Base-by-base conservation (phyloP, 1,140 invertebrate species). In the Pachyrhynchus sulphureomaculatus region DNA sequence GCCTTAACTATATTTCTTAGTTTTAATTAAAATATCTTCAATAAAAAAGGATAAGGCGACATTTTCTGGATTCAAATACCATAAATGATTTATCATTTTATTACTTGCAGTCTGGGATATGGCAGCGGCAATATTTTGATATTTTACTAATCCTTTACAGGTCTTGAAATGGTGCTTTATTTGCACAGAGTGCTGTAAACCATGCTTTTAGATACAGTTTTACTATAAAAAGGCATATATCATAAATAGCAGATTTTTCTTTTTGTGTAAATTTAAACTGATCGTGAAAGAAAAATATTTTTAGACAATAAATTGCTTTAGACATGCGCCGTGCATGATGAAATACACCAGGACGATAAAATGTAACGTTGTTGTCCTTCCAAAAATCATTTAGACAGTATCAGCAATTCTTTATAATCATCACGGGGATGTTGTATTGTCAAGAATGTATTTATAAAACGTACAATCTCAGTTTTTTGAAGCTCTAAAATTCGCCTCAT, bases 281-380 rank as follows among this genome's bases (percentile, higher is more conserved):
- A 12, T 48, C 36, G 5, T 54, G 53, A 45, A 66, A 62, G 23
- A 73, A 64, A 39, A n/a, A n/a, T 24, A 52, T 60, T 65, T 62
- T 63, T 56, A 60, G 36, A 65, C 23, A 36, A 17, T 63, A 78
- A 56, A 79, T 75, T 41, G 70, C 67, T 69, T 67, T 77, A 21
- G 69, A 54, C 69, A 76, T 72, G 70, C 69, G 73, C 42, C 69
- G 52, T 37, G 74, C 73, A 41, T 77, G 72, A 77, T 76, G 76
- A 56, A 77, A 68, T 48, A 70, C 71, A 36, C 74, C 76, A 64
- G 75, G 74, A 60, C 70, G 63, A 0, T 32, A 65, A 62, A 47
- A 79, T 73, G 56, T 66, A 17, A 68, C 64, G 59, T 79, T 78
- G 62, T 79, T 73, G 56, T 72, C 72, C 36, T 68, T 53, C 20